Conservation (phyloP, 1,140 invertebrate species). For the Chrysopa pallens region DNA sequence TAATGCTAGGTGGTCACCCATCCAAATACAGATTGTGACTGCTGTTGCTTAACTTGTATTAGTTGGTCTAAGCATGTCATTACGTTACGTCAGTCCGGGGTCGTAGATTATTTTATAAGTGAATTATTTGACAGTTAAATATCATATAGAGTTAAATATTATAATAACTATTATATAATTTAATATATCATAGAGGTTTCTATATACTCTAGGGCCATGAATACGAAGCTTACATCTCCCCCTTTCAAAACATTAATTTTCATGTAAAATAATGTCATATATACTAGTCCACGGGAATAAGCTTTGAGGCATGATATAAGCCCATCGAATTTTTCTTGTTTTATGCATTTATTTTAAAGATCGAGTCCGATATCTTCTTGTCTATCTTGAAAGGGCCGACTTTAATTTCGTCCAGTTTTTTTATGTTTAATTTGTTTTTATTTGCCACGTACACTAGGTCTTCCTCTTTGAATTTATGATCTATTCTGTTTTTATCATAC, state of each 20-base stretch:
- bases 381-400: slow-evolving; percentile 7
- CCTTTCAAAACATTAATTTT: background rate
- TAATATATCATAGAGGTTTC: too few species aligned
- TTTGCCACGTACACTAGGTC: slow-evolving; percentile 8
- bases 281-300: background rate
- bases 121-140: too few species aligned
- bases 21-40: too few species aligned
- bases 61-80: too few species aligned
- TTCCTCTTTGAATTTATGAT: slow-evolving; percentile 6
- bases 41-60: too few species aligned
- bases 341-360: slow-evolving; percentile 4
- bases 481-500: slow-evolving; percentile 7
- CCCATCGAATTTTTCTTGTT: slow-evolving; percentile 1
- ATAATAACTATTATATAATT: too few species aligned
- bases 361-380: slow-evolving; percentile 4
- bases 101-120: too few species aligned
- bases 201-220: too few species aligned
- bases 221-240: background rate
- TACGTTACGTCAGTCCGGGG: too few species aligned
- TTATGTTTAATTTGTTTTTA: slow-evolving; percentile 8
- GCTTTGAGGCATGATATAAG: slow-evolving; percentile 2
- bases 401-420: slow-evolving; percentile 9
- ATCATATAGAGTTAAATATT: too few species aligned
- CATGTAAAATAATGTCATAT: background rate
- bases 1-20: too few species aligned